Percentiles rank a stretch among this genome's conserved stretches.
These are phyloP conservation scores for Drosophila tripunctata DNA, from an alignment of 2,888 invertebrate genomes.

Conservation along the genomic window DNA sequence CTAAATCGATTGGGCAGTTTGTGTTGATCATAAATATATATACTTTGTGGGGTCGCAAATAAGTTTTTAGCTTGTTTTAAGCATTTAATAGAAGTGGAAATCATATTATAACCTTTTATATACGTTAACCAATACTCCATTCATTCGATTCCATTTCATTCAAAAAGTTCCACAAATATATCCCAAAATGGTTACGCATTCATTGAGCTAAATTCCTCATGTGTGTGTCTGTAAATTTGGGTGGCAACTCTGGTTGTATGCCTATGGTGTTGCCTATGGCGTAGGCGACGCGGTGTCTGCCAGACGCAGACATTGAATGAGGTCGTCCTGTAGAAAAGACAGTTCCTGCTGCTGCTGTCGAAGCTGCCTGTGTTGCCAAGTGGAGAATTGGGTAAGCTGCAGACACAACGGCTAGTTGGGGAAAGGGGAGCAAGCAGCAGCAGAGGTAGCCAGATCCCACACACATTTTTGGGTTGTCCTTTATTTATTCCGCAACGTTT, in stretches of 20 bases:
- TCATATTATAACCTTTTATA: too few relatives aligned
- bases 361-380: conserved; percentile 14
- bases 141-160: not conserved
- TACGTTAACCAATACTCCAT: not conserved
- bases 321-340: conserved; percentile 50
- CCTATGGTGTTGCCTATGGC: conserved; percentile 16
- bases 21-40: too few relatives aligned
- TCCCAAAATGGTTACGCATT: conserved; percentile 47
- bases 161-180: not conserved
- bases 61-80: too few relatives aligned
- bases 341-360: conserved; percentile 1
- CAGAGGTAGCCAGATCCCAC: not conserved
- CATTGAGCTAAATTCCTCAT: conserved; percentile 46
- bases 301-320: conserved; percentile 55
- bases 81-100: too few relatives aligned
- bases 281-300: conserved; percentile 67
- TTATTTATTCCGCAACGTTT: conserved; percentile 52
- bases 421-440: not conserved
- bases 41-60: too few relatives aligned
- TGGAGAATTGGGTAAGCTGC: conserved; percentile 19
- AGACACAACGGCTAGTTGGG: conserved; percentile 1
- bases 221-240: conserved; percentile 10
- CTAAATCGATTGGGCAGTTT: too few relatives aligned
- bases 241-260: not conserved
- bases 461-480: conserved; percentile 13